phyloP scores from a whole-genome alignment of 2,888 invertebrate species.

The Volucella inflata region DNA sequence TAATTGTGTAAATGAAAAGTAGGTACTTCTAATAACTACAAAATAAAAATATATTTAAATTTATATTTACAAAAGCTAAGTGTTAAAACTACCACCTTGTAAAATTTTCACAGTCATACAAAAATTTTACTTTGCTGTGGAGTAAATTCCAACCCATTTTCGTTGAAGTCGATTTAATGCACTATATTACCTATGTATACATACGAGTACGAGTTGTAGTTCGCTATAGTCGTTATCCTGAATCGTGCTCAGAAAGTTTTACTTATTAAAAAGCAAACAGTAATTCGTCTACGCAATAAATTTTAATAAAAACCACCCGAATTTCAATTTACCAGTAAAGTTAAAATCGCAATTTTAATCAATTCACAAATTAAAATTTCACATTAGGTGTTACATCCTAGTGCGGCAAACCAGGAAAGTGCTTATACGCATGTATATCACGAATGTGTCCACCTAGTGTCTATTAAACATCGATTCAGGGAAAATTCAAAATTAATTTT shows the following conservation, averaged over 20 bases:
- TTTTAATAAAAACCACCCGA: conserved; percentile 72
- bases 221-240: no score
- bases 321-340: conserved; percentile 83
- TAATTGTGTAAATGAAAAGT: no score
- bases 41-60: no score
- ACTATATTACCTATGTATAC: no score
- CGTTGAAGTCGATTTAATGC: no score
- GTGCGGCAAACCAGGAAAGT: conserved; percentile 18
- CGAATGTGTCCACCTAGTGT: conserved; percentile 25
- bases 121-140: no score
- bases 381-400: conserved; percentile 48
- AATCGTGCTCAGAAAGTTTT: neutral
- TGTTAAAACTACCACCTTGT: no score
- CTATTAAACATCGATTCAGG: conserved; percentile 56
- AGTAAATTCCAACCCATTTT: no score
- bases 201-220: no score
- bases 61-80: no score
- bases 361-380: conserved; percentile 79
- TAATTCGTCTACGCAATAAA: conserved; percentile 70
- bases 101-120: no score
- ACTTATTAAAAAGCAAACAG: conserved; percentile 69
- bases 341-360: conserved; percentile 83
- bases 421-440: conserved; percentile 22
- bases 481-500: conserved; percentile 77
- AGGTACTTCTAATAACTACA: no score